Base-by-base conservation (phyloP, 2,113 vertebrate species). In the Seriola aureovittata region DNA sequence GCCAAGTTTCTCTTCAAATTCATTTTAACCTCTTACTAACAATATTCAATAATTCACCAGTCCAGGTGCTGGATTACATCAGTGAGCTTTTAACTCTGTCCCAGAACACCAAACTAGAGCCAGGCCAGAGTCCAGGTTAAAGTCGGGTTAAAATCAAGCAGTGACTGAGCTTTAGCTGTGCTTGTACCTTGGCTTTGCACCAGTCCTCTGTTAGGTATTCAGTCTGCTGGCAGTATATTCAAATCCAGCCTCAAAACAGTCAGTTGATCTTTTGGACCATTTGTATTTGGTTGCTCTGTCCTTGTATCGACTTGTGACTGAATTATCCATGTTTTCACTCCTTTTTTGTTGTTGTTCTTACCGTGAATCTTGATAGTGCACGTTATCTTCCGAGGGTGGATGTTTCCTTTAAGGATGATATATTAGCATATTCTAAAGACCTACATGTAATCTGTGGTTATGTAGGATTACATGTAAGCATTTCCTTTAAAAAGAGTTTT, bases 21-120 rank as follows among this genome's bases (percentile, higher is more conserved):
- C 38, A 63, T 55, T 71, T n/a, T 42, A 64, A 74, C 69, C 52
- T 74, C 63, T 16, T 14, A 62, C 66, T 44, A 38, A 1, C 66
- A 46, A 17, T 74, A 75, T 0, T 2, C 25, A 68, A 23, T 12
- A 1, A 55, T 76, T 75, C 34, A 76, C 60, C 74, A 32, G 62
- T 62, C 75, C 70, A 81, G 78, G 80, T 85, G 55, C 62, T 78
- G 66, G 82, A n/a, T 78, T 62, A 75, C 44, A 80, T 58, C 71
- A 71, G 34, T 62, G 67, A 78, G 79, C 48, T n/a, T 78, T 80
- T 63, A 75, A 75, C 60, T 78, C 42, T 36, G 52, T 70, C 76
- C 69, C 81, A 66, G 32, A 5, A 42, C 80, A 76, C 52, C 44
- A 4, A 42, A 55, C 54, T 4, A 57, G 54, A 71, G 69, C 48